phyloP scores from a whole-genome alignment of 2,888 invertebrate species.

The Nomada ferruginata region DNA sequence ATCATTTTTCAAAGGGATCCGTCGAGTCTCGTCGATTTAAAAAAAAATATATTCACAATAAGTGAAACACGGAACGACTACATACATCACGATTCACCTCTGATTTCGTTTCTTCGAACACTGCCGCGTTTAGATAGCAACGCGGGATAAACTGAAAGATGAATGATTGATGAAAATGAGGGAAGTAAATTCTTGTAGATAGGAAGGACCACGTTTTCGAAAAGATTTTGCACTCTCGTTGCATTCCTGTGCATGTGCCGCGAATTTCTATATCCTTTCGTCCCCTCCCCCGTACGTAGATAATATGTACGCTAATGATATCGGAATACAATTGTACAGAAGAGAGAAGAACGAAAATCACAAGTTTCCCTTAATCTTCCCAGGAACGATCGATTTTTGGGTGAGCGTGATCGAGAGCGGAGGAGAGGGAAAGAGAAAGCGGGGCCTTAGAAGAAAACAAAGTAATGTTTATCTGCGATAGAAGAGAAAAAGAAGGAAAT shows the following conservation, averaged over 20 bases:
- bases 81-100: conserved; percentile 8
- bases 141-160: not conserved
- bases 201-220: conserved; percentile 3
- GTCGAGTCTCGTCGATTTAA: conserved; percentile 19
- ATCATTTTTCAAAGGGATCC: conserved; percentile 10
- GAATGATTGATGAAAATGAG: not conserved
- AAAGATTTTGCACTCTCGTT: conserved; percentile 11
- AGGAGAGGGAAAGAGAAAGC: conserved; percentile 20
- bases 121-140: not conserved
- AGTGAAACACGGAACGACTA: conserved; percentile 3
- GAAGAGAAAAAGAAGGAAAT: not conserved
- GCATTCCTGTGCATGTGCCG: conserved; percentile 6
- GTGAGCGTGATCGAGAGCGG: conserved; percentile 13
- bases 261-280: conserved; percentile 2
- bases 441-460: conserved; percentile 26
- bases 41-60: conserved; percentile 12
- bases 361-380: conserved; percentile 21
- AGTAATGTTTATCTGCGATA: conserved; percentile 26
- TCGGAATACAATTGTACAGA: conserved; percentile 31
- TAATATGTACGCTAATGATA: not conserved
- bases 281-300: not conserved
- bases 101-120: conserved; percentile 20
- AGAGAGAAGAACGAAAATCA: not conserved
- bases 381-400: conserved; percentile 37
- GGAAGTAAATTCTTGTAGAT: conserved; percentile 3